phyloP scores from a whole-genome alignment of 2,113 vertebrate species.

The Austrofundulus limnaeus region DNA sequence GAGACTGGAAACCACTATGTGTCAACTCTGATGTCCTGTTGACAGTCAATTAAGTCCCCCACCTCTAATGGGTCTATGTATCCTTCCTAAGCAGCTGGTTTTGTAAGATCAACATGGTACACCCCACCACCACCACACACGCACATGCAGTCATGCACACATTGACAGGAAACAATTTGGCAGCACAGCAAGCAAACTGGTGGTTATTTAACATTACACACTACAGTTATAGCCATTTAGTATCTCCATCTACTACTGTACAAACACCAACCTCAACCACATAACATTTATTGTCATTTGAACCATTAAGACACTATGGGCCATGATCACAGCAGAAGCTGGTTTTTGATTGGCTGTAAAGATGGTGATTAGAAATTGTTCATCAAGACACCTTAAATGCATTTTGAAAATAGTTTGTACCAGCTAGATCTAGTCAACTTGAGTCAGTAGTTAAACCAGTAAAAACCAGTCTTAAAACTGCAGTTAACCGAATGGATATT shows the following conservation, averaged over 20 bases:
- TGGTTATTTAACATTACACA: conserved; percentile 47
- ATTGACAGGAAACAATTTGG: conserved; percentile 67
- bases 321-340: not conserved
- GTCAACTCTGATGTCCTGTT: conserved; percentile 52
- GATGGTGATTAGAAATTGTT: not conserved
- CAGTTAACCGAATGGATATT: not conserved
- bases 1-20: conserved; percentile 37
- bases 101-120: conserved; percentile 34
- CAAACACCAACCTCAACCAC: conserved; percentile 31
- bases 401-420: not conserved
- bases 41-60: conserved; percentile 58
- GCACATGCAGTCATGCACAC: conserved; percentile 21
- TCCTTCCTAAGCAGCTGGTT: conserved; percentile 59
- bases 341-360: conserved; percentile 4
- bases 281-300: conserved; percentile 25
- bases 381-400: not conserved
- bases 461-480: not conserved
- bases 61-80: conserved; percentile 53
- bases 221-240: conserved; percentile 40
- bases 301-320: conserved; percentile 33
- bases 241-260: conserved; percentile 14
- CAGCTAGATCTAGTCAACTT: too few species aligned
- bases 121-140: not conserved
- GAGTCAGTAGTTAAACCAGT: not conserved
- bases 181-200: conserved; percentile 48